Conservation (phyloP, 2,113 vertebrate genomes). For the Dolichotis patagonum region DNA sequence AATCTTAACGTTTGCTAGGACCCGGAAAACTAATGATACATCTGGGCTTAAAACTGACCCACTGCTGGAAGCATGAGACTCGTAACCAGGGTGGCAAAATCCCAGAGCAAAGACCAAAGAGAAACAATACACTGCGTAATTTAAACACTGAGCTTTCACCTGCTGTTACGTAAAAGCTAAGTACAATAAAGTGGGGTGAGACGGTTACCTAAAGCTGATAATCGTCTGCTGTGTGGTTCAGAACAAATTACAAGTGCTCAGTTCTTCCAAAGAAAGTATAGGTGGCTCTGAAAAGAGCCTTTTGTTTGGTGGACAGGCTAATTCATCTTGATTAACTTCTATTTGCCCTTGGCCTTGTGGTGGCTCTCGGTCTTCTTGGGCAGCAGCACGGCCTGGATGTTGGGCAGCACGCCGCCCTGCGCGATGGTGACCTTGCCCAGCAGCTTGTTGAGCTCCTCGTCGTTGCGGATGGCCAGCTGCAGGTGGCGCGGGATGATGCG, state of each 20-base stretch:
- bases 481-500: too few relatives aligned
- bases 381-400: background rate
- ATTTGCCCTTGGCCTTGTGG: background rate
- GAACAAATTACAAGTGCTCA: background rate
- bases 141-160: background rate
- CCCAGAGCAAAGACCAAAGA: background rate
- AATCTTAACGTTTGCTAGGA: background rate
- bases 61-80: background rate
- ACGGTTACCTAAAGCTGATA: background rate
- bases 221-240: accelerated
- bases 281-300: background rate
- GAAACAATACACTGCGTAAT: background rate
- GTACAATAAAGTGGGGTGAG: too few relatives aligned
- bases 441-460: too few relatives aligned
- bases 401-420: too few relatives aligned
- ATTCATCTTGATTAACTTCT: background rate
- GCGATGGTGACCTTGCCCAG: too few relatives aligned
- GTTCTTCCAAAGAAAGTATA: background rate
- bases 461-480: too few relatives aligned
- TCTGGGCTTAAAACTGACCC: too few relatives aligned
- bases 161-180: background rate
- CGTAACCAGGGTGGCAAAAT: background rate
- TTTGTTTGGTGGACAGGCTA: background rate
- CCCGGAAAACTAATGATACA: background rate
- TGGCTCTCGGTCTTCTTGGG: background rate